A percentile compares a stretch with the other conserved stretches of the same genome.
These are phyloP conservation scores for Eristalinus aeneus DNA, from an alignment of 2,888 invertebrate species.

Conservation along the genomic window DNA sequence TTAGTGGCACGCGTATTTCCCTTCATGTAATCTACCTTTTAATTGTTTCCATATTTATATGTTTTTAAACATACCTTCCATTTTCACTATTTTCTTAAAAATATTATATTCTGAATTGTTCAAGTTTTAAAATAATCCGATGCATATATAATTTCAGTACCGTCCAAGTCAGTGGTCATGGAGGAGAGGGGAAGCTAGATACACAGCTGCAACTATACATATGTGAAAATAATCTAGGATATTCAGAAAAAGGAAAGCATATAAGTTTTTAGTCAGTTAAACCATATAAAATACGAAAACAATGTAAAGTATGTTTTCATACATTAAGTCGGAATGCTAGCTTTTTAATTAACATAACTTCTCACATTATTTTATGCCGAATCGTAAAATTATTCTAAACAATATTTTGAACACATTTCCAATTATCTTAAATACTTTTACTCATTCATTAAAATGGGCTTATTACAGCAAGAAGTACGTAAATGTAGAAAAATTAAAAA, in stretches of 20 bases:
- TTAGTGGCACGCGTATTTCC: constrained; percentile 21
- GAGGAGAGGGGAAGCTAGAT: constrained; percentile 94
- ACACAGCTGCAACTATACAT: constrained; percentile 96
- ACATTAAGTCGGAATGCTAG: background rate
- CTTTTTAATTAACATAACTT: background rate
- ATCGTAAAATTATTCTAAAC: background rate
- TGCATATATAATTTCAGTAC: constrained; percentile 85
- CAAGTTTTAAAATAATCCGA: background rate
- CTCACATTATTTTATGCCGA: too few species aligned
- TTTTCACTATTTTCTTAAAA: background rate
- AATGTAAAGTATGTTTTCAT: background rate
- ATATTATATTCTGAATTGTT: background rate
- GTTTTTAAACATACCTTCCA: background rate
- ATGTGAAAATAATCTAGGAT: constrained; percentile 84
- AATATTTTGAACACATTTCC: background rate
- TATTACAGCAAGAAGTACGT: too few species aligned
- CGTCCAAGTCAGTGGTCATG: constrained; percentile 97
- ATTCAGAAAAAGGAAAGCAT: constrained; percentile 26
- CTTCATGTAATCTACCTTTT: constrained; percentile 14
- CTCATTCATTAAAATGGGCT: too few species aligned
- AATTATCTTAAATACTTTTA: background rate
- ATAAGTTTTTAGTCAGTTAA: background rate
- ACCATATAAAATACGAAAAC: background rate
- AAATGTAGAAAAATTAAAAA: too few species aligned
- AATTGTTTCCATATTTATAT: background rate